Evolutionary conservation across 2,113 vertebrate species (phyloP).

Genomic region (Prionailurus bengalensis): DNA sequence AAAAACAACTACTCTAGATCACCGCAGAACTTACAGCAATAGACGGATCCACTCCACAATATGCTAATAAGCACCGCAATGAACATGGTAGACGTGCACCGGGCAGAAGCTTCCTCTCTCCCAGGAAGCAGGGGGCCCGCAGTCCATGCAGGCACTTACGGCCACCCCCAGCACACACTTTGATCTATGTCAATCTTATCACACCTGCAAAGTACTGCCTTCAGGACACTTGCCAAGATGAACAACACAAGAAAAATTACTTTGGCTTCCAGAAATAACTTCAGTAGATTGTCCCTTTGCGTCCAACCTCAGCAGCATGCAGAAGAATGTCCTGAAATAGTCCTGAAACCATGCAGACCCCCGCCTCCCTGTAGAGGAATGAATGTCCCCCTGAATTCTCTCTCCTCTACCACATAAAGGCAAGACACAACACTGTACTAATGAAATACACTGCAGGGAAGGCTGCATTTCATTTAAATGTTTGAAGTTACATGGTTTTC

Average conservation of each 20-base stretch:
- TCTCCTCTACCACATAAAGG: neutral
- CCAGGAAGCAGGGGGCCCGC: neutral
- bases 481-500: neutral
- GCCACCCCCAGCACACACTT: neutral
- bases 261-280: neutral
- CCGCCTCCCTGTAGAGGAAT: fast-evolving
- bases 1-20: neutral
- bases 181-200: neutral
- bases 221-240: neutral
- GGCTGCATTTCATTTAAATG: neutral
- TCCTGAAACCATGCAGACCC: neutral
- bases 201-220: neutral
- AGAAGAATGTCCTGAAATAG: no score
- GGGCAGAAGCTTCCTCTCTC: neutral
- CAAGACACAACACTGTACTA: neutral
- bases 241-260: no score
- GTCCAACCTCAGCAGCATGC: neutral
- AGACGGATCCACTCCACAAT: neutral
- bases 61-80: neutral
- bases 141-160: neutral
- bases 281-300: no score
- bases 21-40: neutral
- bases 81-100: fast-evolving
- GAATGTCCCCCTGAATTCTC: fast-evolving
- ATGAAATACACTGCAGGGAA: neutral